These are phyloP conservation scores for Pterois miles DNA, from an alignment of 2,797 vertebrate genomes.

Conservation along the genomic window DNA sequence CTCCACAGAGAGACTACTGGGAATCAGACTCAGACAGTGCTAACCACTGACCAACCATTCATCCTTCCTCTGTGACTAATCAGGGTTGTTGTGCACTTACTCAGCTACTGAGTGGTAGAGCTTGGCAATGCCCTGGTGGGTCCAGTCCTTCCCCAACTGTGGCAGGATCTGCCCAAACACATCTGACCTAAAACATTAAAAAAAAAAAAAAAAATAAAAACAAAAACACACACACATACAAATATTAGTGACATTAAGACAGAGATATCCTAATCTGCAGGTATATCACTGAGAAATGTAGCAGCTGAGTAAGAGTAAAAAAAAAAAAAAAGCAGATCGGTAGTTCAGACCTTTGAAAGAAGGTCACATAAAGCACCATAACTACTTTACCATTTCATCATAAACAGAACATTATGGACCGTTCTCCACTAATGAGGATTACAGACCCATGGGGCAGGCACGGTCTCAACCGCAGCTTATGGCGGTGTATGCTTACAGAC, in stretches of 20 bases:
- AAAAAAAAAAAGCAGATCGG: constrained; percentile 4
- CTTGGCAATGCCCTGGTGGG: constrained; percentile 97
- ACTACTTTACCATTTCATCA: constrained; percentile 42
- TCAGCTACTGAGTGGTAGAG: constrained; percentile 98
- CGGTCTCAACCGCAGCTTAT: constrained; percentile 39
- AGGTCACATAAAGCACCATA: constrained; percentile 36
- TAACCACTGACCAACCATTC: constrained; percentile 43
- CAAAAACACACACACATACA: too few relatives aligned
- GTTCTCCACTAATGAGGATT: constrained; percentile 73
- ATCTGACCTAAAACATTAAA: constrained; percentile 87
- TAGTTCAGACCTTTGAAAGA: constrained; percentile 15
- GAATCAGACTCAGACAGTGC: constrained; percentile 44
- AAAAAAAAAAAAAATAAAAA: too few relatives aligned
- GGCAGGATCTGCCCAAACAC: constrained; percentile 98
- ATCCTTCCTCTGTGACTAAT: constrained; percentile 48
- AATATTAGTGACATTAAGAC: constrained; percentile 14
- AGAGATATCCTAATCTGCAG: constrained; percentile 3
- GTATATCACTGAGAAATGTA: neutral
- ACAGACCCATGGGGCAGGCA: constrained; percentile 22
- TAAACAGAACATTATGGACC: constrained; percentile 46
- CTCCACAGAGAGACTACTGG: constrained; percentile 15
- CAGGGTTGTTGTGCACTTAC: constrained; percentile 83
- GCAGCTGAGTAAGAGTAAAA: constrained; percentile 12
- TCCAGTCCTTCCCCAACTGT: constrained; percentile 99
- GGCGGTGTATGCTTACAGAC: constrained; percentile 51